Conservation (phyloP, 1,140 invertebrate species). For the Tetranychus cinnabarinus region DNA sequence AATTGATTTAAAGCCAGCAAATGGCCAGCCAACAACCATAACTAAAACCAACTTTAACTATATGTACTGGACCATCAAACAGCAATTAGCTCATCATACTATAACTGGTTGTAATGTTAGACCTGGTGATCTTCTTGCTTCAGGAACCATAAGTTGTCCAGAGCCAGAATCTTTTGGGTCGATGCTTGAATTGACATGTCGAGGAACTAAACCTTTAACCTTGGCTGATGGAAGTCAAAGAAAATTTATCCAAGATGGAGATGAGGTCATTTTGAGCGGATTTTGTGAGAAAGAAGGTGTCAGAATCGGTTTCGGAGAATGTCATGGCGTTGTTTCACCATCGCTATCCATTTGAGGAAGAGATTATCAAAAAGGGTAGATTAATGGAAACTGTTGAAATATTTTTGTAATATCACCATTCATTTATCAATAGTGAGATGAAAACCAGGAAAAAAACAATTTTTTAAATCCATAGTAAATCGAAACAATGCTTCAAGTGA, state of each 20-base stretch:
- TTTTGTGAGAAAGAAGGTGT: constrained; percentile 50
- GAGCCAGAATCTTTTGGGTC: constrained; percentile 64
- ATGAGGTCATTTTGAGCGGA: constrained; percentile 70
- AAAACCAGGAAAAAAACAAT: too few relatives aligned
- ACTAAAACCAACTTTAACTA: constrained; percentile 29
- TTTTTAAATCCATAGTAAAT: too few relatives aligned
- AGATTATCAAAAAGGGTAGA: too few relatives aligned
- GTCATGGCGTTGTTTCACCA: constrained; percentile 62
- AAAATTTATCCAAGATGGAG: constrained; percentile 79
- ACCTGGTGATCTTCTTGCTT: constrained; percentile 72
- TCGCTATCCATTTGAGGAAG: constrained; percentile 19
- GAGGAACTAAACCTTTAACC: constrained; percentile 55
- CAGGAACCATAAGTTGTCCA: constrained; percentile 89
- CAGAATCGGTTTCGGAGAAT: constrained; percentile 72
- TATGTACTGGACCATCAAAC: constrained; percentile 91
- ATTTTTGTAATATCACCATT: too few relatives aligned
- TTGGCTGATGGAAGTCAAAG: constrained; percentile 48
- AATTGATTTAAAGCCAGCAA: constrained; percentile 46
- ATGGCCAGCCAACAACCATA: constrained; percentile 14
- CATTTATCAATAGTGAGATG: too few relatives aligned
- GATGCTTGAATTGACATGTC: constrained; percentile 82
- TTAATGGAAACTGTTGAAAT: too few relatives aligned
- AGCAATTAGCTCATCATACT: constrained; percentile 88
- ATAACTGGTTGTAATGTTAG: constrained; percentile 84
- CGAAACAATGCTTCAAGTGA: too few relatives aligned